A percentile compares a stretch with the other conserved stretches of the same genome.
These are phyloP conservation scores for Erebia aethiops DNA, from an alignment of 2,888 invertebrate species.

Conservation along the genomic window DNA sequence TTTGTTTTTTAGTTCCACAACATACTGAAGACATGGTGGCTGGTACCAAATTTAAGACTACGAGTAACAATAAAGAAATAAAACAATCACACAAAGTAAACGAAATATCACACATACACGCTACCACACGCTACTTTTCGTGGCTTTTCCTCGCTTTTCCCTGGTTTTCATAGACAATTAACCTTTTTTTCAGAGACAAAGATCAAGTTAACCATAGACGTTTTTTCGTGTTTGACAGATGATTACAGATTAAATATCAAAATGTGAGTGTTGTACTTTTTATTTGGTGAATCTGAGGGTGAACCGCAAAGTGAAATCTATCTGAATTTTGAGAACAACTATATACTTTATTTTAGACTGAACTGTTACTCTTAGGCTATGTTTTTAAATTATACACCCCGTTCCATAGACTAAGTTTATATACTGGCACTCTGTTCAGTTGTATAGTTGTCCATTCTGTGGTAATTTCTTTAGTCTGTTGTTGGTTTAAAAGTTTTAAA, in stretches of 20 bases:
- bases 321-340: no score
- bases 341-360: no score
- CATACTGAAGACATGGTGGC: slow-evolving; percentile 92
- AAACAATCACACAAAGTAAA: slow-evolving; percentile 62
- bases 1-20: slow-evolving; percentile 96
- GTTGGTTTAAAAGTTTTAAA: slow-evolving; percentile 31
- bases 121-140: slow-evolving; percentile 52
- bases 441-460: not conserved
- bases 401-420: no score
- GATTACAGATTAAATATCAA: not conserved
- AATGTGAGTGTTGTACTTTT: no score
- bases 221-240: not conserved
- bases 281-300: no score
- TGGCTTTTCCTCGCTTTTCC: slow-evolving; percentile 50
- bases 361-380: no score
- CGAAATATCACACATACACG: slow-evolving; percentile 54
- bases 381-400: not conserved
- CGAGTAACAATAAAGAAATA: slow-evolving; percentile 53
- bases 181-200: not conserved
- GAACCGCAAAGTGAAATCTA: no score
- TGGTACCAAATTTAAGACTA: slow-evolving; percentile 49
- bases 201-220: no score
- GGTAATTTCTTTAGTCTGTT: slow-evolving; percentile 2
- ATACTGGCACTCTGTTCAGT: not conserved
- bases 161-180: slow-evolving; percentile 40